phyloP scores from a whole-genome alignment of 1,140 invertebrate genomes.

The Phocides pigmalion region DNA sequence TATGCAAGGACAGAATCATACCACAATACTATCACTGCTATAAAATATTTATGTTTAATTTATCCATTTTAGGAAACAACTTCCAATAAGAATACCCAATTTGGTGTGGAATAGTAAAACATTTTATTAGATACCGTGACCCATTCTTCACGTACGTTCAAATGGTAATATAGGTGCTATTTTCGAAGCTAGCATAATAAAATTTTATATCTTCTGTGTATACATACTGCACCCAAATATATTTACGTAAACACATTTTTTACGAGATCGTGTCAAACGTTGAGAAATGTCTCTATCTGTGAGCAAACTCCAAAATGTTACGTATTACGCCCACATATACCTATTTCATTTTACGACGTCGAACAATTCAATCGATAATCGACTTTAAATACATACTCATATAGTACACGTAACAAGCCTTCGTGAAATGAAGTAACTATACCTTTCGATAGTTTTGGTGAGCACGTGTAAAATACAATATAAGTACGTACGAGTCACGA shows the following conservation, averaged over 20 bases:
- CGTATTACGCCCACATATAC: conserved; percentile 55
- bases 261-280: conserved; percentile 60
- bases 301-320: conserved; percentile 54
- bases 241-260: conserved; percentile 56
- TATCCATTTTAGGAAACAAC: too few species aligned
- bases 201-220: conserved; percentile 41
- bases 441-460: conserved; percentile 22
- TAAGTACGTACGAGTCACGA: conserved; percentile 22
- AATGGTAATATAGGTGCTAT: conserved; percentile 30
- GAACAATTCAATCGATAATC: neutral
- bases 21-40: too few species aligned
- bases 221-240: conserved; percentile 54
- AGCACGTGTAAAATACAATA: conserved; percentile 43
- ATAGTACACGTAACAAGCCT: conserved; percentile 1
- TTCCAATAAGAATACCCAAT: neutral
- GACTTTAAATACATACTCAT: conserved; percentile 8
- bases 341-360: conserved; percentile 7
- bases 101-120: conserved; percentile 6
- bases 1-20: too few species aligned
- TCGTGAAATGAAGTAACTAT: conserved; percentile 19
- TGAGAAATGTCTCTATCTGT: conserved; percentile 72
- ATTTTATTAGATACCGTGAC: conserved; percentile 35
- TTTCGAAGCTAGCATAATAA: conserved; percentile 48
- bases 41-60: too few species aligned
- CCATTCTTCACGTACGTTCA: neutral